Evolutionary conservation across 2,888 invertebrate species (phyloP).

Genomic region (Troides oblongomaculatus): DNA sequence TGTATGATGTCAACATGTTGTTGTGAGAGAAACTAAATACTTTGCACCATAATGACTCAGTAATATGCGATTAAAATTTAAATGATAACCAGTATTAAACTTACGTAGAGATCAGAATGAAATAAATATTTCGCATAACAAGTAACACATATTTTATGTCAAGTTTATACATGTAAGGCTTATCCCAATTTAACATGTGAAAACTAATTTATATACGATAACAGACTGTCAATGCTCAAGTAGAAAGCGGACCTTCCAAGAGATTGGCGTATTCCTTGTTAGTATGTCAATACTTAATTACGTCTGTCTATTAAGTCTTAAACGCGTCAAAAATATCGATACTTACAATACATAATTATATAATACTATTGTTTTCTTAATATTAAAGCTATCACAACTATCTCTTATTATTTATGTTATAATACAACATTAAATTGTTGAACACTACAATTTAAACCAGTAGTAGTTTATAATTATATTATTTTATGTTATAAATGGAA

Average conservation of each 20-base stretch:
- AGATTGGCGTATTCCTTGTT: slow-evolving; percentile 22
- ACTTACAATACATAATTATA: no score
- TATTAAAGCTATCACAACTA: no score
- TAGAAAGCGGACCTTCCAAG: slow-evolving; percentile 27
- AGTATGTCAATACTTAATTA: slow-evolving; percentile 22
- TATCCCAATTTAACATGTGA: no score
- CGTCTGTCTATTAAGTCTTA: background rate
- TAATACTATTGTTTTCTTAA: no score
- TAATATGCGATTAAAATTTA: background rate
- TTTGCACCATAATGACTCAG: slow-evolving; percentile 28
- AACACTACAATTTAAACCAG: no score
- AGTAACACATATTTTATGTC: no score
- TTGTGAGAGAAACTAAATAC: slow-evolving; percentile 38
- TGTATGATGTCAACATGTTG: slow-evolving; percentile 37
- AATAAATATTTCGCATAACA: background rate
- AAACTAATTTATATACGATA: background rate
- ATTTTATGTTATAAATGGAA: no score
- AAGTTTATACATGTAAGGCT: no score
- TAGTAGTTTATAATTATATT: no score
- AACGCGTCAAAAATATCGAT: background rate
- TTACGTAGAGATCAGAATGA: background rate
- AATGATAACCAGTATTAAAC: background rate
- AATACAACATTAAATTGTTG: no score
- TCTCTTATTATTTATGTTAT: no score
- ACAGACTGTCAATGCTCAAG: slow-evolving; percentile 13